Base-by-base conservation (phyloP, 92 coral and sea anemone genomes). In the Paragorgia papillata region DNA sequence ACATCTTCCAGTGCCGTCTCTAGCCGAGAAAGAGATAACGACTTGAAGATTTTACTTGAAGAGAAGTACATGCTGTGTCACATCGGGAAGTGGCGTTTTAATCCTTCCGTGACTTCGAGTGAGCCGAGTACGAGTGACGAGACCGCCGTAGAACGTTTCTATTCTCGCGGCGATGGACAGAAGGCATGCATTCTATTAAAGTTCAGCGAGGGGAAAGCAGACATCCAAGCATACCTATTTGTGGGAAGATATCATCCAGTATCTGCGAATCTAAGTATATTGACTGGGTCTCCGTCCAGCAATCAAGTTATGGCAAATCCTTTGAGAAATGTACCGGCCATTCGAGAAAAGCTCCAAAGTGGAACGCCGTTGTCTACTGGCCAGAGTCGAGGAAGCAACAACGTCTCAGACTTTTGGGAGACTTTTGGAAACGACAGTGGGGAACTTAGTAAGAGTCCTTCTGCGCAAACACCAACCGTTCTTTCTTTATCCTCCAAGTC, bases 51-150 rank as follows among this genome's bases (percentile, higher is more conserved):
- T 18, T 61, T 75, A 0, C 78, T 91, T 28, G 80, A 89, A 0
- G 35, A 75, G 1, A 57, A 66, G 21, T 89, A 83, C 79, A 83
- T 82, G 90, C 74, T 91, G 14, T 81, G 97, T 29, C 97, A 91
- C 73, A 86, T 91, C 57, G 97, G 97, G 24, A 92, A 91, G 62
- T 91, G 97, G 97, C 97, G 89, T 57, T 91, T 90, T 7, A 90
- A 91, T 51, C 92, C 86, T 29, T 85, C 75, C 9, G 82, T 88
- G 76, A 73, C 60, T 10, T 81, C 88, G 30, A 76, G 30, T 24
- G 32, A 85, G 9, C 96, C 96, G 31, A 88, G 96, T 56, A 57
- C 33, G 0, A 90, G 90, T 1, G 92, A 88, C 57, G 70, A 76
- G 7, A 62, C 81, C 0, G 86, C 96, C 0, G 83, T 90, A 24